A percentile compares a stretch with the other conserved stretches of the same genome.
phyloP scores from a whole-genome alignment of 2,797 vertebrate genomes.

The Xiphorhynchus erythropygius region DNA sequence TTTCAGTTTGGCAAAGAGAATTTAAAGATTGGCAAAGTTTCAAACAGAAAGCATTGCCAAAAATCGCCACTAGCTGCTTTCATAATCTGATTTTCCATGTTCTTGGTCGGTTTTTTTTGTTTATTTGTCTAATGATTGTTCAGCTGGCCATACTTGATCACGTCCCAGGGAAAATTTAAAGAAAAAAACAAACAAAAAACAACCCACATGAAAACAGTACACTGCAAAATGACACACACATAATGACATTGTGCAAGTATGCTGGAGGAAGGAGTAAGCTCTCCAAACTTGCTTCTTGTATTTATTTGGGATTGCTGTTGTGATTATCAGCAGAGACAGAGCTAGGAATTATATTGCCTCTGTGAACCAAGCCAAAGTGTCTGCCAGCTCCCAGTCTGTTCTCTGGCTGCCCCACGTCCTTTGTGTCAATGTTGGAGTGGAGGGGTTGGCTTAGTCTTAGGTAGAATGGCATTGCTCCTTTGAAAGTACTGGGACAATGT shows the following conservation, averaged over 20 bases:
- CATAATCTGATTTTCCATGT: background rate
- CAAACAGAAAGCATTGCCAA: background rate
- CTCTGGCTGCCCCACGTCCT: background rate
- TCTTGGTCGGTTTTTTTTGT: background rate
- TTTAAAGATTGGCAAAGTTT: background rate
- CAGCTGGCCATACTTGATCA: background rate
- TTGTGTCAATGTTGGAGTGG: background rate
- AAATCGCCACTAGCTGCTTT: background rate
- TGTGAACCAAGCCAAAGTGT: background rate
- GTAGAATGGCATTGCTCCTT: background rate
- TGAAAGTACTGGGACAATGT: background rate
- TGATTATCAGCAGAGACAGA: background rate
- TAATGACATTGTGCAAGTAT: background rate
- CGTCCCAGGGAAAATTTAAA: background rate
- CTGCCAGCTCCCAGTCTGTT: background rate
- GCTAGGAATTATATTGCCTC: background rate
- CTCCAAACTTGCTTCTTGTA: background rate
- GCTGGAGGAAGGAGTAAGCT: background rate
- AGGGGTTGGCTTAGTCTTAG: background rate
- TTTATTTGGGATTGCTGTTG: background rate
- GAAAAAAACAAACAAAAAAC: background rate
- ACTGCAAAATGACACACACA: background rate
- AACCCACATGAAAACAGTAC: background rate
- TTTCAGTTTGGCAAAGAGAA: too few species aligned
- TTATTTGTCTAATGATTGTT: background rate